phyloP scores from a whole-genome alignment of 2,888 invertebrate genomes.

The Amorpha juglandis region DNA sequence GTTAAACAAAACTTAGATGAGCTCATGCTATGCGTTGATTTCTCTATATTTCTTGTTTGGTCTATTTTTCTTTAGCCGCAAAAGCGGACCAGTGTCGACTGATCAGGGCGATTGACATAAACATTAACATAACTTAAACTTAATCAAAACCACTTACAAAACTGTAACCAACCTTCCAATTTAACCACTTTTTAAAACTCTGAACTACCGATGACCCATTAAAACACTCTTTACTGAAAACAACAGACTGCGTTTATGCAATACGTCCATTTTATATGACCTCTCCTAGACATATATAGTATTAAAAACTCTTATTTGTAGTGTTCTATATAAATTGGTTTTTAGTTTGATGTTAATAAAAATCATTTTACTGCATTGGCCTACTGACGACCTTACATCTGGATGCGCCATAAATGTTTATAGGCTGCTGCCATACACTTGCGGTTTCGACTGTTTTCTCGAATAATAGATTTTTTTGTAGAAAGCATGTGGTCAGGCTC shows the following conservation, averaged over 20 bases:
- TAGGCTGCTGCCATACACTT: constrained; percentile 18
- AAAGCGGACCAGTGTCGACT: no score
- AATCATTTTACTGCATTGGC: constrained; percentile 37
- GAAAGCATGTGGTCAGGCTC: background rate
- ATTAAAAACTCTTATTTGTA: background rate
- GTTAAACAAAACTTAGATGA: no score
- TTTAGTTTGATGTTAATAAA: constrained; percentile 42
- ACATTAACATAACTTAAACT: no score
- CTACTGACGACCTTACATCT: constrained; percentile 40
- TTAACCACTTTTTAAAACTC: background rate
- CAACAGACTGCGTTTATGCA: background rate
- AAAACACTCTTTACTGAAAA: constrained; percentile 13
- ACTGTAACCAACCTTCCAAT: background rate
- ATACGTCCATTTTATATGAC: background rate
- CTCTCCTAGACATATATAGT: background rate
- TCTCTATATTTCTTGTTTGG: no score
- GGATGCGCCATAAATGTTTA: constrained; percentile 43
- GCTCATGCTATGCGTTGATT: no score
- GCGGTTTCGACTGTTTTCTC: constrained; percentile 15
- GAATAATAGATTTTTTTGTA: constrained; percentile 1
- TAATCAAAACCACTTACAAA: background rate
- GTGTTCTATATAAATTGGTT: constrained; percentile 5
- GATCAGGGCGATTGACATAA: no score
- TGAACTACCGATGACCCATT: constrained; percentile 8
- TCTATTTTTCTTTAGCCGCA: no score